These are phyloP conservation scores for Pachyuromys duprasi DNA, from an alignment of 2,797 vertebrate species.

Conservation along the genomic window DNA sequence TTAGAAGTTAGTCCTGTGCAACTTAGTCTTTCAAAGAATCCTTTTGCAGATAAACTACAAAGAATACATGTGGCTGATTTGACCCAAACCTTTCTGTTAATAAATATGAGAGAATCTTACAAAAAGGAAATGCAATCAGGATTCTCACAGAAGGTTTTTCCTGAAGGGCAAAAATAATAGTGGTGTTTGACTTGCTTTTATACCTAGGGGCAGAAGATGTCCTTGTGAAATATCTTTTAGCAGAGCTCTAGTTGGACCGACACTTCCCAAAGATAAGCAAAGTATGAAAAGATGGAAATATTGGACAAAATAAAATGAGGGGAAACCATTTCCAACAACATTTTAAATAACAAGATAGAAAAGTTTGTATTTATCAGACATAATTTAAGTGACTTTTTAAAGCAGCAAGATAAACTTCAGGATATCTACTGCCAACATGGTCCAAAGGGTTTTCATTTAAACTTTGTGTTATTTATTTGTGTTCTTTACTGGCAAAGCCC, in stretches of 20 bases:
- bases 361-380: neutral
- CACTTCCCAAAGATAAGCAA: conserved; percentile 72
- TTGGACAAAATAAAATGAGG: neutral
- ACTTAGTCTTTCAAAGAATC: conserved; percentile 69
- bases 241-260: conserved; percentile 43
- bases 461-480: neutral
- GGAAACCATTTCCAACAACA: neutral
- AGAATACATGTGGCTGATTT: conserved; percentile 74
- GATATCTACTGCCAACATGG: neutral
- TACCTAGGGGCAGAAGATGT: conserved; percentile 77
- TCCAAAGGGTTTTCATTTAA: neutral
- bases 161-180: conserved; percentile 78
- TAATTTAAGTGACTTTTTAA: conserved; percentile 3
- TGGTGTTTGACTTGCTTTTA: conserved; percentile 69
- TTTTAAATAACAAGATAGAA: conserved; percentile 4
- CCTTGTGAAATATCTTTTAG: conserved; percentile 79
- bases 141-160: conserved; percentile 81
- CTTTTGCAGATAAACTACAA: conserved; percentile 72
- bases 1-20: conserved; percentile 67
- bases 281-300: neutral
- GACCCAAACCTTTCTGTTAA: conserved; percentile 73
- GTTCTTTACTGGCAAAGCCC: neutral
- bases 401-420: conserved; percentile 11
- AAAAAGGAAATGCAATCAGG: conserved; percentile 67
- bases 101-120: conserved; percentile 65